Base-by-base conservation (phyloP, 2,888 invertebrate genomes). In the Oligia latruncula region DNA sequence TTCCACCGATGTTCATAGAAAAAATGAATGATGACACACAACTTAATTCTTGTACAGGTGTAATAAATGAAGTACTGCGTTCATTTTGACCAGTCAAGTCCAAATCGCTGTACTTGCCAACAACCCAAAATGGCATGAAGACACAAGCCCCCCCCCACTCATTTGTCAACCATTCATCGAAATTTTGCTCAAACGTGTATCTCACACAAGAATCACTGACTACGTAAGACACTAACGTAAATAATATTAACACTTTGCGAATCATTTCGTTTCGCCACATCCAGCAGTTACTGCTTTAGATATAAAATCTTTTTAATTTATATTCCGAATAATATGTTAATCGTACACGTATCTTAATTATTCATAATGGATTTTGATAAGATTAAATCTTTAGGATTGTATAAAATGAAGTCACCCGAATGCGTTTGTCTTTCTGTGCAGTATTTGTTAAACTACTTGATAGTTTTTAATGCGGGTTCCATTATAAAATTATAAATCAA, bases 171-270 rank as follows among this genome's bases (percentile, higher is more conserved):
- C 89, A 82, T 11, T 86, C 85, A 1, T 91, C 85, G 55, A 89
- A 92, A 8, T 88, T 86, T 11, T 91, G 87, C 78, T 93, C 93
- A 74, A 95, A 94, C 60, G 91, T 77, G n/a, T 84, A 70, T 62
- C 86, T 89, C 23, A 91, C 89, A 85, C 95, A 95, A 35, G 85
- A 76, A n/a, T 93, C 91, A 84, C 92, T 83, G 40, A 78, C 67
- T 71, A 88, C 92, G 82, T 81, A 74, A 40, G 86, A 78, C 78
- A 89, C 79, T 40, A 85, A 74, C 43, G 84, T 76, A 70, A 86
- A 73, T n/a, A 86, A 70, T 68, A 90, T 75, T 67, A 89, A 75
- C 23, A 90, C 73, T 49, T 84, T 75, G 58, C 81, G 78, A 73
- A 87, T 77, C 88, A 91, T 91, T 87, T 84, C 74, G 68, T 49